Conservation (phyloP, 2,113 vertebrate species). For the Neotoma lepida region DNA sequence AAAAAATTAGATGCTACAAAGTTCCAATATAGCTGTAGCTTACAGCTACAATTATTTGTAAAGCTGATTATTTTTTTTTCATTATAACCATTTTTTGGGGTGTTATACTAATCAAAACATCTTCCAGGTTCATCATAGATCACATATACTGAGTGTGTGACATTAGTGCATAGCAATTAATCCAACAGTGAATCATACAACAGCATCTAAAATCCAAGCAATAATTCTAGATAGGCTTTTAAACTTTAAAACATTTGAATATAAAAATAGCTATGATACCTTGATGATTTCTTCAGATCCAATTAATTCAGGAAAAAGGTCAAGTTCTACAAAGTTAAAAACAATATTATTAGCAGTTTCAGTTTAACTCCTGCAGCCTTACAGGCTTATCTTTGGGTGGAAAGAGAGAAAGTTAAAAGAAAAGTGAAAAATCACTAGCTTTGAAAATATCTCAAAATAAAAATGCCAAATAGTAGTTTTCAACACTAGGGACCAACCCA, state of each 20-base stretch:
- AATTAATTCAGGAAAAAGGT: slow-evolving; percentile 86
- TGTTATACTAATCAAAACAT: not conserved
- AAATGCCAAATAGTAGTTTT: slow-evolving; percentile 23
- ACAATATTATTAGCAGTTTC: slow-evolving; percentile 68
- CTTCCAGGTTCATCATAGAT: not conserved
- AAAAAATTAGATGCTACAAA: not conserved
- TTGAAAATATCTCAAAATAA: slow-evolving; percentile 50
- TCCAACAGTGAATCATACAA: not conserved
- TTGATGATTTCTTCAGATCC: slow-evolving; percentile 88
- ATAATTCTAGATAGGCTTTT: not conserved
- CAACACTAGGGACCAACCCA: not conserved
- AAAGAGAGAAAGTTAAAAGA: not conserved
- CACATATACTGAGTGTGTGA: not conserved
- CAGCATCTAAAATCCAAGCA: not conserved
- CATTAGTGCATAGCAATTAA: not conserved
- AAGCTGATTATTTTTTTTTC: not conserved
- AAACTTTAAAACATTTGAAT: slow-evolving; percentile 68
- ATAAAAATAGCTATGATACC: slow-evolving; percentile 79
- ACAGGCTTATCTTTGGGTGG: not conserved
- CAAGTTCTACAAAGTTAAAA: slow-evolving; percentile 88
- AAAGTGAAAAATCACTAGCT: not conserved
- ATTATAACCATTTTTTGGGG: slow-evolving; percentile 10
- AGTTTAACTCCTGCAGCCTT: slow-evolving; percentile 26
- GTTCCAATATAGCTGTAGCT: not conserved
- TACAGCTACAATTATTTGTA: slow-evolving; percentile 18